Evolutionary conservation across 2,797 vertebrate species (phyloP).

Genomic region (Threskiornis aethiopicus): DNA sequence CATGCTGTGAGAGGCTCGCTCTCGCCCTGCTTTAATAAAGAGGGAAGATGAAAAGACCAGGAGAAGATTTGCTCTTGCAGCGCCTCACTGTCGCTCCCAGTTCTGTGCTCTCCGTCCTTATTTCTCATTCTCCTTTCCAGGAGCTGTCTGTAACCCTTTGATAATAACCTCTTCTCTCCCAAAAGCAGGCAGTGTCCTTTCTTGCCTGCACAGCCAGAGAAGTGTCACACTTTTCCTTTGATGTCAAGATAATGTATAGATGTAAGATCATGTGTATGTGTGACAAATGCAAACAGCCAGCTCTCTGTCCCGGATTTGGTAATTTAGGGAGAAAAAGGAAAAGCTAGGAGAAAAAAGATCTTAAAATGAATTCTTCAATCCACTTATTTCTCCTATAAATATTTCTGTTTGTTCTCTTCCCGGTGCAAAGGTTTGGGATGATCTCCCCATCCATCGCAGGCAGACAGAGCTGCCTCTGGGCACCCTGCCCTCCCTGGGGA

Average conservation of each 20-base stretch:
- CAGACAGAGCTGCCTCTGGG: neutral
- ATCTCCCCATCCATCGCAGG: neutral
- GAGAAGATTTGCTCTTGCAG: neutral
- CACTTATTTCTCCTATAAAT: neutral
- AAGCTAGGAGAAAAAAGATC: neutral
- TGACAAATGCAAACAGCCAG: conserved; percentile 6
- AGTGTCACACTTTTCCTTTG: neutral
- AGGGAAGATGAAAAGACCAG: conserved; percentile 3
- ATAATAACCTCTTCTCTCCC: neutral
- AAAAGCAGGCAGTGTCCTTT: neutral
- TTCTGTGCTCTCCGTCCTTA: neutral
- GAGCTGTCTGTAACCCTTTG: neutral
- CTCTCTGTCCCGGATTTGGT: neutral
- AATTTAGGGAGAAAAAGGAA: neutral
- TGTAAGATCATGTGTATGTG: neutral
- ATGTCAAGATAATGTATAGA: neutral
- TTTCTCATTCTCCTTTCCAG: neutral
- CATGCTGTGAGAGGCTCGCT: rapidly evolving
- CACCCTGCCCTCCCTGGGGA: no score
- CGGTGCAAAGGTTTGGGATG: neutral
- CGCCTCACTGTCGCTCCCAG: neutral
- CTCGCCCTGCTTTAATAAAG: neutral
- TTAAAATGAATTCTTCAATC: neutral
- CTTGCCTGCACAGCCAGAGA: neutral
- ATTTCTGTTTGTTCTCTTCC: neutral